phyloP scores from a whole-genome alignment of 2,888 invertebrate species.

The Blera fallax region DNA sequence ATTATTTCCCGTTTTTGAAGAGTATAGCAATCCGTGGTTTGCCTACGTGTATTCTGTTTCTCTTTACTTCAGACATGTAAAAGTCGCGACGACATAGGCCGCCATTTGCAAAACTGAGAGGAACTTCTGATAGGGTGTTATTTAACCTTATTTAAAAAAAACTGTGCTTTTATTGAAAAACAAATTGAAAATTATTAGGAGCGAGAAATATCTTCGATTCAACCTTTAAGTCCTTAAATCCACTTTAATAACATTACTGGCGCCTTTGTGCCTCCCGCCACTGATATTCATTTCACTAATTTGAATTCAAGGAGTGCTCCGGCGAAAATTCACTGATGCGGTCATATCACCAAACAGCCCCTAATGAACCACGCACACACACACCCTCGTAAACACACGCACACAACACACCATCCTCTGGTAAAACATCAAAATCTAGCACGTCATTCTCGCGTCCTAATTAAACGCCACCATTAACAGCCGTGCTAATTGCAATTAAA shows the following conservation, averaged over 20 bases:
- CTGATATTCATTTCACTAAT: background rate
- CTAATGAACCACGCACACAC: slow-evolving; percentile 57
- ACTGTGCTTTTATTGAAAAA: too few relatives aligned
- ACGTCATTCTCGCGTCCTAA: slow-evolving; percentile 66
- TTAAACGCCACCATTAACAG: slow-evolving; percentile 73
- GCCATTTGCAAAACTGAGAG: too few relatives aligned
- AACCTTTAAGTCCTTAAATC: too few relatives aligned
- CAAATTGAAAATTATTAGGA: too few relatives aligned
- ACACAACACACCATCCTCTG: background rate
- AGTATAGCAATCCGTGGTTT: too few relatives aligned
- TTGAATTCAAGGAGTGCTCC: background rate
- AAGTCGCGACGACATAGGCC: too few relatives aligned
- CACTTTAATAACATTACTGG: background rate
- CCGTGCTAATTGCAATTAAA: slow-evolving; percentile 82
- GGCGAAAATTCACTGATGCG: slow-evolving; percentile 57
- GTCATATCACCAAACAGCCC: slow-evolving; percentile 74
- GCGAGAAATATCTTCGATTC: too few relatives aligned
- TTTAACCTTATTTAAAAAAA: too few relatives aligned
- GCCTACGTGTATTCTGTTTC: too few relatives aligned
- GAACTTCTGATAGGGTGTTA: too few relatives aligned
- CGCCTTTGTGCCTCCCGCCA: background rate
- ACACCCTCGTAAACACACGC: slow-evolving; percentile 44
- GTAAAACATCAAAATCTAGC: slow-evolving; percentile 45
- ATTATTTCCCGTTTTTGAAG: too few relatives aligned
- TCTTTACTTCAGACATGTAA: too few relatives aligned